phyloP scores from a whole-genome alignment of 2,113 vertebrate species.

The Poecile atricapillus region DNA sequence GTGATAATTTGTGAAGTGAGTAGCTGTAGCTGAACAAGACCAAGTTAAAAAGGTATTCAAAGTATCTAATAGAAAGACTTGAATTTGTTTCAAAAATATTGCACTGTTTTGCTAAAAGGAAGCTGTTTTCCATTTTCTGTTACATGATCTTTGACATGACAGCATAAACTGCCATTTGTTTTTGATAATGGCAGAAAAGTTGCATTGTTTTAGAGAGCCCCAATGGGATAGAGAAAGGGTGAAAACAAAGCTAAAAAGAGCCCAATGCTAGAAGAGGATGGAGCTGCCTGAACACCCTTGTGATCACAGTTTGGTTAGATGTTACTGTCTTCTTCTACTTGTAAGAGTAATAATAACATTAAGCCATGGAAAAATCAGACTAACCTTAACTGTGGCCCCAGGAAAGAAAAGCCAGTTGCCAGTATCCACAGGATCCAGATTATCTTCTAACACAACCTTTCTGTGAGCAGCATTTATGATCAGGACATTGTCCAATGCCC shows the following conservation, averaged over 20 bases:
- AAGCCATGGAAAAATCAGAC: slow-evolving; percentile 33
- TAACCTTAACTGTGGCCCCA: slow-evolving; percentile 94
- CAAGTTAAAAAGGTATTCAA: neutral
- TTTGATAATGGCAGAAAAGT: neutral
- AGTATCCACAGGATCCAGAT: slow-evolving; percentile 91
- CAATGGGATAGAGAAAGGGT: neutral
- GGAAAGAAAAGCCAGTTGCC: slow-evolving; percentile 99
- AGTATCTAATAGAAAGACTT: neutral
- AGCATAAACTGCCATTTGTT: neutral
- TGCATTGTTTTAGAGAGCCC: neutral
- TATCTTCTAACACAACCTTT: slow-evolving; percentile 89
- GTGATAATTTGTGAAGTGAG: neutral
- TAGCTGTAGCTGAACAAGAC: neutral
- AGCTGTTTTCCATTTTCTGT: neutral
- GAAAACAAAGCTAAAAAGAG: neutral
- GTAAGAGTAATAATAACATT: neutral
- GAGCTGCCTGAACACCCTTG: neutral
- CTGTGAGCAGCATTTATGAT: slow-evolving; percentile 90
- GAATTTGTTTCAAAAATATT: neutral
- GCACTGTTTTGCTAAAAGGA: neutral
- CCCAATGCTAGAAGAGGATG: neutral
- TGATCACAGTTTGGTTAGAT: neutral
- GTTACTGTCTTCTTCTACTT: neutral
- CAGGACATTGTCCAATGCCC: slow-evolving; percentile 93
- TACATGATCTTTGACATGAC: slow-evolving; percentile 18